These are phyloP conservation scores for Saxicola maurus DNA, from an alignment of 2,797 vertebrate genomes.

Conservation along the genomic window DNA sequence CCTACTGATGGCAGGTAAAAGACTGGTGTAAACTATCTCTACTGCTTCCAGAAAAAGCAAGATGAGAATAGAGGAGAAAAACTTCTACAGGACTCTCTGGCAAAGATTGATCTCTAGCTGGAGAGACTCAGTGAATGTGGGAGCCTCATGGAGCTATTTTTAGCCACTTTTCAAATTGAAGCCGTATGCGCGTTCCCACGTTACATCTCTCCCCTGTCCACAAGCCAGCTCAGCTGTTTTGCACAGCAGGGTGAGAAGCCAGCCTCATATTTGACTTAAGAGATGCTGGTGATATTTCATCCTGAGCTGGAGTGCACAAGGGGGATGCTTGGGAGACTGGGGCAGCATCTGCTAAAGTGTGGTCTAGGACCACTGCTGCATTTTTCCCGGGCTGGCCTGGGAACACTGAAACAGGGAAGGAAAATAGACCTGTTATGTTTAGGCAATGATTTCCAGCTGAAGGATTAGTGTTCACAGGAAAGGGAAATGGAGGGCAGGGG, in stretches of 20 bases:
- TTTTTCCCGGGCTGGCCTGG: neutral
- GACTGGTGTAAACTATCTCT: neutral
- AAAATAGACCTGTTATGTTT: neutral
- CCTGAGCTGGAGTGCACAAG: neutral
- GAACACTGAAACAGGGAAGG: neutral
- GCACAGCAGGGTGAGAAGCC: neutral
- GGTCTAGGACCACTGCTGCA: neutral
- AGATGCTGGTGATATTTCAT: neutral
- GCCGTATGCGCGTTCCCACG: neutral
- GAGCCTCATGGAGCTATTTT: constrained; percentile 41
- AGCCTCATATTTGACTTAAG: neutral
- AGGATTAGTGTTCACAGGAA: neutral
- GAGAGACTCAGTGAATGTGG: neutral
- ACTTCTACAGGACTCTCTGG: neutral
- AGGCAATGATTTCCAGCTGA: neutral
- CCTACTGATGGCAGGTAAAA: neutral
- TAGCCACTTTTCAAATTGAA: constrained; percentile 13
- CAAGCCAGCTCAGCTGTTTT: constrained; percentile 19
- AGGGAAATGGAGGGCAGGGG: neutral
- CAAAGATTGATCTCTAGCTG: neutral
- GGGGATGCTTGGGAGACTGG: neutral
- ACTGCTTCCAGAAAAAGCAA: neutral
- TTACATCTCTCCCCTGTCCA: neutral
- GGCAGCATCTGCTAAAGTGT: fast-evolving
- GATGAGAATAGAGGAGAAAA: neutral